Conservation (phyloP, 2,113 vertebrate genomes). For the Climacteris rufus region DNA sequence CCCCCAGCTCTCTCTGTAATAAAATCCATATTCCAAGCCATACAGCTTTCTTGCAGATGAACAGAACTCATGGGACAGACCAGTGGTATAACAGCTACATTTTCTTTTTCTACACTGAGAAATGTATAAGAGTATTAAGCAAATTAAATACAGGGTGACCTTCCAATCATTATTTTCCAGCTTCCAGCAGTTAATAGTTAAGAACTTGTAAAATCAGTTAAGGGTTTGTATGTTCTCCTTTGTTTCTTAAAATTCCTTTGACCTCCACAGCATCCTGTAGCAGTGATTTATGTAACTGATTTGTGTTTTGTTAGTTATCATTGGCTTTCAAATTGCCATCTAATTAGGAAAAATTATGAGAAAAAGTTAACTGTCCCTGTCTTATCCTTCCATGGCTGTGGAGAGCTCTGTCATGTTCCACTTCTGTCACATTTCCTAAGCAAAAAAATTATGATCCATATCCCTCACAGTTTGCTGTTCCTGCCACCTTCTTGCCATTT, state of each 20-base stretch:
- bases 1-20: slow-evolving; percentile 5
- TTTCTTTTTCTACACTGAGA: neutral
- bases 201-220: neutral
- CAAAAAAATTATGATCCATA: neutral
- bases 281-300: neutral
- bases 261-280: neutral
- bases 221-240: neutral
- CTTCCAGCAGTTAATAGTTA: neutral
- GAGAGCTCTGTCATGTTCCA: neutral
- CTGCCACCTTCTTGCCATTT: neutral
- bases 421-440: neutral
- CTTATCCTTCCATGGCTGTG: neutral
- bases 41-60: neutral
- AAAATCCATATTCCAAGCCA: neutral
- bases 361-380: neutral
- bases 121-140: neutral
- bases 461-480: neutral
- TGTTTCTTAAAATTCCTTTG: neutral
- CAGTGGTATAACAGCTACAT: neutral
- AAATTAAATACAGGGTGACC: neutral
- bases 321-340: neutral
- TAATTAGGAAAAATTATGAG: neutral
- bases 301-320: neutral
- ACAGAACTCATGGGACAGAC: neutral
- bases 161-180: neutral